Evolutionary conservation across 2,797 vertebrate genomes (phyloP).

Genomic region (Tinamus major): DNA sequence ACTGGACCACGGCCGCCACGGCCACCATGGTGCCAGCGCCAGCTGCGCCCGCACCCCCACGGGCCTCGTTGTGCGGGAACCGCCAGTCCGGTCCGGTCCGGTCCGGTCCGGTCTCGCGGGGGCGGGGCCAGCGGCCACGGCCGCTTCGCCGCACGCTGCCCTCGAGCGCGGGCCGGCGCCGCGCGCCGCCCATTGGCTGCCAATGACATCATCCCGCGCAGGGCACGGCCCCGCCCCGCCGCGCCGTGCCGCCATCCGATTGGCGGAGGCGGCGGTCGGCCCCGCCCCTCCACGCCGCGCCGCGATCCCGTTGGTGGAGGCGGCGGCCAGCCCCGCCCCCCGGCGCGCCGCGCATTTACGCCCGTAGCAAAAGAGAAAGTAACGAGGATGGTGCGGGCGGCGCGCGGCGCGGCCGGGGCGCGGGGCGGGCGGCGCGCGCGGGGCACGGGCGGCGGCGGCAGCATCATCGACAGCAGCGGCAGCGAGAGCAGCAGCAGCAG

Average conservation of each 20-base stretch:
- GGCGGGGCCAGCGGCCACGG: background rate
- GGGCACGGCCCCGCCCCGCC: background rate
- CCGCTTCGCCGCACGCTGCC: conserved; percentile 44
- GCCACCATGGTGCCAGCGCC: too few relatives aligned
- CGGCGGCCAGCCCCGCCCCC: conserved; percentile 78
- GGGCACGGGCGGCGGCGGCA: background rate
- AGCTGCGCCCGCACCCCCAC: too few relatives aligned
- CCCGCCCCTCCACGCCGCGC: background rate
- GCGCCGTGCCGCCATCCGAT: too few relatives aligned
- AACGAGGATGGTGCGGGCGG: conserved; percentile 77
- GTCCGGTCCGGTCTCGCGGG: background rate
- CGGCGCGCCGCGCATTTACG: conserved; percentile 84
- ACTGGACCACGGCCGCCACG: too few relatives aligned
- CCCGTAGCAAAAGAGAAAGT: conserved; percentile 88
- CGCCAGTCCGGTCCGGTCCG: too few relatives aligned
- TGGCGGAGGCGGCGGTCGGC: accelerated
- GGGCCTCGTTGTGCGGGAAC: too few relatives aligned
- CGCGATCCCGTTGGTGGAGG: conserved; percentile 78
- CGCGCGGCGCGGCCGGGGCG: background rate
- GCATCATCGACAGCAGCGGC: background rate
- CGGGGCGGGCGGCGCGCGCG: background rate
- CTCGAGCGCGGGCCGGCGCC: conserved; percentile 74
- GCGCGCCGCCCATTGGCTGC: conserved; percentile 86
- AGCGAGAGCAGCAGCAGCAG: background rate
- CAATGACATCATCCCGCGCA: conserved; percentile 90